Base-by-base conservation (phyloP, 2,797 vertebrate species). In the Xiphorhynchus erythropygius region DNA sequence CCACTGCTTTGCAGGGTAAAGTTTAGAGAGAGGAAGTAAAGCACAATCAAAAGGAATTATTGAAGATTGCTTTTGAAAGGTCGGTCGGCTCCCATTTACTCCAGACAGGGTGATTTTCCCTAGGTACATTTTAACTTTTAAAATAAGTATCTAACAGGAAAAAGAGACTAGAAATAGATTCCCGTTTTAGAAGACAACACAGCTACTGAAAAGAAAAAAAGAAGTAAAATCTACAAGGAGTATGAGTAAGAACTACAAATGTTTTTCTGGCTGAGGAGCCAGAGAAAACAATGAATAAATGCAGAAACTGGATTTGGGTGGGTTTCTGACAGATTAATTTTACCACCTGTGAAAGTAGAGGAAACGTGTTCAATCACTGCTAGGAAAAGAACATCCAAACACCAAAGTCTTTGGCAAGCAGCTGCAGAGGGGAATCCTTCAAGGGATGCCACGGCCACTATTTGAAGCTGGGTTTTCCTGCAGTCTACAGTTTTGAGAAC, bases 221-320 rank as follows among this genome's bases (percentile, higher is more conserved):
- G 4, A 14, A 60, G 17, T 33, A 53, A 69, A 74, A 65, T 47
- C 55, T 79, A 50, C 19, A 50, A 82, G 44, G 27, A 60, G 6
- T 25, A 60, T 57, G 44, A 91, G 23, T 80, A 80, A 96, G 65
- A 88, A 53, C 37, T 65, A 90, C 33, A 80, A 76, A 46, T 46
- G 25, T 2, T 12, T n/a, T 62, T 57, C 53, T 81, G 87, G 65
- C 77, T 55, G 39, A 91, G 30, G 13, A 89, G 46, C 73, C 35
- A 89, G 52, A 70, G 42, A 90, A 88, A 84, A 53, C 46, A 79
- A 60, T 42, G 81, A 85, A 91, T 86, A 82, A 85, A 89, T 67
- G 62, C 35, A 94, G 81, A 90, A 81, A 33, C 37, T 81, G 65
- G 65, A 70, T 84, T 90, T 80, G 75, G 50, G 67, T 89, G 68